Percentiles rank a stretch among this genome's conserved stretches.
Evolutionary conservation across 1,140 invertebrate genomes (phyloP).

Genomic region (Cotesia chilonis): DNA sequence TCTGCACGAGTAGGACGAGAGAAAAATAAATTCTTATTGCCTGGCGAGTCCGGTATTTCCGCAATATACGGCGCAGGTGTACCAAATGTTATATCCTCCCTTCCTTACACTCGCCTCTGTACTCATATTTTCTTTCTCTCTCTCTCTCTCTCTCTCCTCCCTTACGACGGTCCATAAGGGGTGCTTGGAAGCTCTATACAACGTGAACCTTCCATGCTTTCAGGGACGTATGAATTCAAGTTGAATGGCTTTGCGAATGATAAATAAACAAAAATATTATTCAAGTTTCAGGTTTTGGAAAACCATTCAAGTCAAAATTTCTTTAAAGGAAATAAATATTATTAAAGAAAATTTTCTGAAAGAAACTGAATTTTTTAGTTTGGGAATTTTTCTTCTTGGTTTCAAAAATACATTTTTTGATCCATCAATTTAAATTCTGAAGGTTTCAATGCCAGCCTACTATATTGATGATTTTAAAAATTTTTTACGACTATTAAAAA

Average conservation of each 20-base stretch:
- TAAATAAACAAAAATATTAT: not conserved
- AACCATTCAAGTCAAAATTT: too few species aligned
- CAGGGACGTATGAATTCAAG: constrained; percentile 23
- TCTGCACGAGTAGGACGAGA: constrained; percentile 40
- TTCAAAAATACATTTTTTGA: too few species aligned
- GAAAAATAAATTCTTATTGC: constrained; percentile 62
- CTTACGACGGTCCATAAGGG: constrained; percentile 37
- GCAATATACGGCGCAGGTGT: constrained; percentile 65
- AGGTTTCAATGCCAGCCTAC: too few species aligned
- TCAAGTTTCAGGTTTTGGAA: too few species aligned
- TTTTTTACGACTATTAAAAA: too few species aligned
- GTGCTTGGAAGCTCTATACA: constrained; percentile 44
- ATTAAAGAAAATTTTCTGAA: too few species aligned
- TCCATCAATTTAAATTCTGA: too few species aligned
- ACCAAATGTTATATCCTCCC: constrained; percentile 55
- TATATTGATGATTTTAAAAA: too few species aligned
- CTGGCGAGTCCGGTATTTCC: constrained; percentile 62
- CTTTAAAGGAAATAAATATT: too few species aligned
- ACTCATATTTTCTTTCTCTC: constrained; percentile 13
- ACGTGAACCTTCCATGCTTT: constrained; percentile 1
- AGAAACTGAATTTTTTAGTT: too few species aligned
- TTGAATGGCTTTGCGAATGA: not conserved
- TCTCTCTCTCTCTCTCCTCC: not conserved
- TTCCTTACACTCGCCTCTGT: constrained; percentile 28
- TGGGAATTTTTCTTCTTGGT: too few species aligned